phyloP scores from a whole-genome alignment of 2,888 invertebrate genomes.

The Aspidiotus rigidus region DNA sequence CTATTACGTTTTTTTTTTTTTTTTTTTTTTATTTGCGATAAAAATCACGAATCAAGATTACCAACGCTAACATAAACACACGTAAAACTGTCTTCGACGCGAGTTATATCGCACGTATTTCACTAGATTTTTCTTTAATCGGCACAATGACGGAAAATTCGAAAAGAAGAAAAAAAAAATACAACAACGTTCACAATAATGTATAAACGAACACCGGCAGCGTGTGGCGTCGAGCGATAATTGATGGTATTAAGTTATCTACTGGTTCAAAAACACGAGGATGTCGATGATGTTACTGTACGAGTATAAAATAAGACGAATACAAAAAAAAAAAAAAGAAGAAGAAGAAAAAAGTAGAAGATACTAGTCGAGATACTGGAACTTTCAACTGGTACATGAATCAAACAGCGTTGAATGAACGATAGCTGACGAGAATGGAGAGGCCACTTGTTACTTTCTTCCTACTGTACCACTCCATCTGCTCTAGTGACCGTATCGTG shows the following conservation, averaged over 20 bases:
- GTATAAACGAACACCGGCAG: constrained; percentile 10
- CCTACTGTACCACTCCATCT: constrained; percentile 1
- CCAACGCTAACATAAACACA: not conserved
- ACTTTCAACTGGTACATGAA: constrained; percentile 27
- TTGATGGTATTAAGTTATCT: constrained; percentile 13
- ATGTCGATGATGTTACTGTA: constrained; percentile 11
- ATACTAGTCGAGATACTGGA: constrained; percentile 7
- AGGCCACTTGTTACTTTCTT: constrained; percentile 19
- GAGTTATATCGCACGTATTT: not conserved
- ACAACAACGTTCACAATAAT: not conserved
- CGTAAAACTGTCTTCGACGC: not conserved
- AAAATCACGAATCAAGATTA: too few relatives aligned
- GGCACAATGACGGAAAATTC: not conserved
- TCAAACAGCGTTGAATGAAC: constrained; percentile 23
- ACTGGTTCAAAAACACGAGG: constrained; percentile 22
- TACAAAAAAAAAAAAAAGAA: constrained; percentile 14
- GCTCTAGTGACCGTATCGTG: not conserved
- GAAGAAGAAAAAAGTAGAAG: constrained; percentile 11
- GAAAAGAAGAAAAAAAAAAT: not conserved
- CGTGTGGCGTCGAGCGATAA: constrained; percentile 24
- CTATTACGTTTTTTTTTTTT: too few relatives aligned
- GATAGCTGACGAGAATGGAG: constrained; percentile 11
- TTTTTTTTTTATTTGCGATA: too few relatives aligned
- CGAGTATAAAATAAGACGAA: not conserved
- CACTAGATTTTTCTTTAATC: not conserved